Evolutionary conservation across 2,797 vertebrate species (phyloP).

Genomic region (Peromyscus aztecus): DNA sequence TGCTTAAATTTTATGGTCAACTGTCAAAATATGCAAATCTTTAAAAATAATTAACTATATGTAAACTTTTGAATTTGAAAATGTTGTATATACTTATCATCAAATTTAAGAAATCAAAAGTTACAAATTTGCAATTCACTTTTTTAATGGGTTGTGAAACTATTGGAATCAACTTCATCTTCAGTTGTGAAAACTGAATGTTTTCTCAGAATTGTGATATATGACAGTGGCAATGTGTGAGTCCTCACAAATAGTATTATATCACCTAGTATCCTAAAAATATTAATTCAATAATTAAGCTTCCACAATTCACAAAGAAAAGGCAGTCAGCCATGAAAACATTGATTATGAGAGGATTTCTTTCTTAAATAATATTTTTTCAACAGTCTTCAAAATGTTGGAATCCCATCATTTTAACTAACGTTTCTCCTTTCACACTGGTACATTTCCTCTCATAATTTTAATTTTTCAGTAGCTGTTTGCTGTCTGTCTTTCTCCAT

Average conservation of each 20-base stretch:
- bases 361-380: not conserved
- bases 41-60: not conserved
- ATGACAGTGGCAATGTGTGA: not conserved
- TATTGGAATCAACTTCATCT: not conserved
- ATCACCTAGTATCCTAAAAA: not conserved
- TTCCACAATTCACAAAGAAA: not conserved
- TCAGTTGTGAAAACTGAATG: not conserved
- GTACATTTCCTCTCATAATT: not conserved
- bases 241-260: not conserved
- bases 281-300: not conserved
- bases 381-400: not conserved
- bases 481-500: not conserved
- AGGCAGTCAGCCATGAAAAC: not conserved
- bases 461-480: not conserved
- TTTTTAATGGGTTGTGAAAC: not conserved
- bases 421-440: not conserved
- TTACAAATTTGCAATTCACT: not conserved
- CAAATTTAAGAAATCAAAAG: not conserved
- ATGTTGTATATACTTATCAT: not conserved
- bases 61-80: not conserved
- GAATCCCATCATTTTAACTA: not conserved
- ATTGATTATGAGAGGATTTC: not conserved
- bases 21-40: not conserved
- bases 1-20: not conserved
- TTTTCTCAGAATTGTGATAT: not conserved